Base-by-base conservation (phyloP, 2,113 vertebrate genomes). In the Xiphophorus couchianus region DNA sequence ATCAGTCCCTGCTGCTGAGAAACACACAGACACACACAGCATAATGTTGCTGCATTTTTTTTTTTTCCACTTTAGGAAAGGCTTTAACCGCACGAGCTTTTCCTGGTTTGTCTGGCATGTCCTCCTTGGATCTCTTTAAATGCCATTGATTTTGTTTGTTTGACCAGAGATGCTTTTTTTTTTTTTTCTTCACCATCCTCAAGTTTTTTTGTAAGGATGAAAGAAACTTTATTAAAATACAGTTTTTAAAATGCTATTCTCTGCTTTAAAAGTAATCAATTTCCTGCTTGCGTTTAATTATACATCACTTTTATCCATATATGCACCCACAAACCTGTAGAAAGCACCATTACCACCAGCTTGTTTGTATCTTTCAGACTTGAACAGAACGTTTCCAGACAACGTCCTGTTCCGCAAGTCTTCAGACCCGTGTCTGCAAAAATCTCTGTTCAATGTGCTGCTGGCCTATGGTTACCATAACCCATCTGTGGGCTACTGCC, bases 381-480 rank as follows among this genome's bases (percentile, higher is more conserved):
- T 99, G 90, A 96, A 98, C 94, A 95, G 98, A 90, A 99, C 98
- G 61, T 99, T 99, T 93, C 98, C 98, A 60, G 97, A 99, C 90
- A 99, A 99, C 0, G 71, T 98, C 69, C 91, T 92, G n/a, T 99
- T 99, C 91, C 95, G 88, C 37, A 95, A 90, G 90, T 95, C 91
- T 0, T 93, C 97, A 0, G 93, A 94, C 15, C 95, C 96, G 0
- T 97, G 97, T 87, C 86, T 98, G 67, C 97, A 97, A 87, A 93
- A 93, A 1, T 5, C 92, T 0, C 92, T 99, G 78, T 95, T 95
- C 93, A 97, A 97, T 0, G 96, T 99, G 28, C 94, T 99, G 77
- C 88, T 96, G 80, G 97, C 98, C 0, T 98, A 97, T 0, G 98
- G 96, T 15, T 95, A 95, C 63, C 97, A 99, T 82, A 96, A 99